A percentile compares a stretch with the other conserved stretches of the same genome.
Evolutionary conservation across 2,888 invertebrate species (phyloP).

Genomic region (Luperina testacea): DNA sequence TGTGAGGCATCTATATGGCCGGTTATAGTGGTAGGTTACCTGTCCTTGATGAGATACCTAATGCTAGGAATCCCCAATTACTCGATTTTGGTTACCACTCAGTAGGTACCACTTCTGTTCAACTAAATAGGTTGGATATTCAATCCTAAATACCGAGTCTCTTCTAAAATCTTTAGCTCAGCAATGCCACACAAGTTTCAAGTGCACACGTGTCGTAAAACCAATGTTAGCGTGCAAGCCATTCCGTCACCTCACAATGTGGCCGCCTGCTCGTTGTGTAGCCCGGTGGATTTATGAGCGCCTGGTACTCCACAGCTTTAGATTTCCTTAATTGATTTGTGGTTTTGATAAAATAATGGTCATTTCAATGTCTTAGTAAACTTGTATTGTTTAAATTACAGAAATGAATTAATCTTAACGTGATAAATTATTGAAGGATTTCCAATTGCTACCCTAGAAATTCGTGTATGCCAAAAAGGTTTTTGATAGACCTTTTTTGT

Average conservation of each 20-base stretch:
- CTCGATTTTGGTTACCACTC: not conserved
- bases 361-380: not conserved
- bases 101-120: not conserved
- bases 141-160: slow-evolving; percentile 21
- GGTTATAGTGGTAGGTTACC: not conserved
- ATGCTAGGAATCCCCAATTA: not conserved
- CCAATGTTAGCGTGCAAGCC: slow-evolving; percentile 74
- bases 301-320: slow-evolving; percentile 36
- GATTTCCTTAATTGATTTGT: slow-evolving; percentile 49
- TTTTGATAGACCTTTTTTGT: too few species aligned
- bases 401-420: not conserved
- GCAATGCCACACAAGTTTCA: slow-evolving; percentile 74
- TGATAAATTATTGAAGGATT: too few species aligned
- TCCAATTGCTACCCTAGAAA: not conserved
- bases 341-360: slow-evolving; percentile 6
- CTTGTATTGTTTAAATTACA: not conserved
- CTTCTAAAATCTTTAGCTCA: slow-evolving; percentile 65
- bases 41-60: too few species aligned
- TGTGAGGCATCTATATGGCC: not conserved
- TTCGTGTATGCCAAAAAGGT: not conserved
- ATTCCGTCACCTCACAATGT: slow-evolving; percentile 62
- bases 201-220: slow-evolving; percentile 80
- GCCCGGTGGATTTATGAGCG: slow-evolving; percentile 50
- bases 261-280: slow-evolving; percentile 43
- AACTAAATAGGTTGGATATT: not conserved